A percentile compares a stretch with the other conserved stretches of the same genome.
Conservation (phyloP, 1,140 invertebrate genomes). For the Drosophila yakuba region DNA sequence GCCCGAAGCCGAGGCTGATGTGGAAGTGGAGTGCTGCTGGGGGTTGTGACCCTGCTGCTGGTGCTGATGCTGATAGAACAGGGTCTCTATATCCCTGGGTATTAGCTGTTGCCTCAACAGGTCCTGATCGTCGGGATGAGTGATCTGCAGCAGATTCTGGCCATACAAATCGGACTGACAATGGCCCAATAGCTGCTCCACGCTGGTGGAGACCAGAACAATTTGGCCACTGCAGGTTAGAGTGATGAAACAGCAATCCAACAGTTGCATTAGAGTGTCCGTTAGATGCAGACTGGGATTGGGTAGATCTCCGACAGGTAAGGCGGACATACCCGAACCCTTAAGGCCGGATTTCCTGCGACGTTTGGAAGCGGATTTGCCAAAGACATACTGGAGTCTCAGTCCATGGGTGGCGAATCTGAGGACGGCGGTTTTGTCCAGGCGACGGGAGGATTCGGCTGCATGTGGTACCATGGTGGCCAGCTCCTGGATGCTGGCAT, state of each 20-base stretch:
- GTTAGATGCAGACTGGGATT: slow-evolving; percentile 65
- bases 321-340: neutral
- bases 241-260: slow-evolving; percentile 91
- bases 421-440: slow-evolving; percentile 96
- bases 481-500: slow-evolving; percentile 93
- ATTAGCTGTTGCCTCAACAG: slow-evolving; percentile 89
- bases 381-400: slow-evolving; percentile 83
- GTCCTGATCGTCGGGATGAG: slow-evolving; percentile 91
- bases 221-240: slow-evolving; percentile 93
- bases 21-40: slow-evolving; percentile 48
- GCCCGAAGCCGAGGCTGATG: slow-evolving; percentile 71
- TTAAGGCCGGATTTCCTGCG: slow-evolving; percentile 48
- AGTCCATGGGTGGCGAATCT: slow-evolving; percentile 92
- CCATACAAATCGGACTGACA: slow-evolving; percentile 94
- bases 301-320: slow-evolving; percentile 17
- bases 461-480: slow-evolving; percentile 93
- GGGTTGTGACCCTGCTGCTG: slow-evolving; percentile 40
- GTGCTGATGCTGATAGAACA: slow-evolving; percentile 70
- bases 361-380: slow-evolving; percentile 62
- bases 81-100: slow-evolving; percentile 85
- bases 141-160: slow-evolving; percentile 91
- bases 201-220: slow-evolving; percentile 92
- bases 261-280: slow-evolving; percentile 85
- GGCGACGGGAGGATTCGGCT: slow-evolving; percentile 89
- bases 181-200: slow-evolving; percentile 93